Evolutionary conservation across 1,140 invertebrate species (phyloP).

Genomic region (Macrocentrus cingulum): DNA sequence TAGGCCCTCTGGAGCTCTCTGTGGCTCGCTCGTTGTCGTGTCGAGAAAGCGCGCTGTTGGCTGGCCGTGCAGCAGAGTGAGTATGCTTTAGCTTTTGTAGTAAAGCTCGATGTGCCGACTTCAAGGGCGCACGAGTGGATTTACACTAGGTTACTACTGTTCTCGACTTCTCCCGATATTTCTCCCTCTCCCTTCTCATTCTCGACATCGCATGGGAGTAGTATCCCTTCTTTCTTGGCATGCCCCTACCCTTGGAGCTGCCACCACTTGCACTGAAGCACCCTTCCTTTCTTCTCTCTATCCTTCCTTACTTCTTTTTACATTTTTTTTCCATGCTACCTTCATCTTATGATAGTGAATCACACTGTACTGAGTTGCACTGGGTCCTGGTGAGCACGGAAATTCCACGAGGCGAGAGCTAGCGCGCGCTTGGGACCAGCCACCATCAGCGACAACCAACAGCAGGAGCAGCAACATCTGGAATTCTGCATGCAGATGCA

Average conservation of each 20-base stretch:
- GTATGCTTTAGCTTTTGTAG: slow-evolving; percentile 6
- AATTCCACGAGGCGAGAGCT: no score
- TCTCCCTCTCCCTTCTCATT: slow-evolving; percentile 27
- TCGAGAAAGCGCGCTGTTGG: no score
- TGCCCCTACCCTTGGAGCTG: slow-evolving; percentile 32
- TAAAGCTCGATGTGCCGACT: slow-evolving; percentile 6
- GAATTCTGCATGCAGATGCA: no score
- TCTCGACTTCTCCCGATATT: slow-evolving; percentile 21
- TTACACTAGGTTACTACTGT: slow-evolving; percentile 27
- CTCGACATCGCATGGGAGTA: slow-evolving; percentile 28
- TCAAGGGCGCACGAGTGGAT: slow-evolving; percentile 27
- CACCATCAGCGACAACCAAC: no score
- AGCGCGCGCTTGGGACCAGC: no score
- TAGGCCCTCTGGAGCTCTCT: no score
- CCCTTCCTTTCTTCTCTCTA: slow-evolving; percentile 21
- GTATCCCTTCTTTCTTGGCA: slow-evolving; percentile 36
- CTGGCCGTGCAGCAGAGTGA: no score
- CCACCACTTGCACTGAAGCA: slow-evolving; percentile 21
- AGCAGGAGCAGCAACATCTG: no score
- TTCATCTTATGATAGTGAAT: no score
- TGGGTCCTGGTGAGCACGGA: no score
- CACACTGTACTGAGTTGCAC: no score
- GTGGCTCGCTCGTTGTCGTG: no score
- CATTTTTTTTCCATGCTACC: background rate
- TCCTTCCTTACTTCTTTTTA: slow-evolving; percentile 20